Evolutionary conservation across 2,113 vertebrate genomes (phyloP).

Genomic region (Ciconia maguari): DNA sequence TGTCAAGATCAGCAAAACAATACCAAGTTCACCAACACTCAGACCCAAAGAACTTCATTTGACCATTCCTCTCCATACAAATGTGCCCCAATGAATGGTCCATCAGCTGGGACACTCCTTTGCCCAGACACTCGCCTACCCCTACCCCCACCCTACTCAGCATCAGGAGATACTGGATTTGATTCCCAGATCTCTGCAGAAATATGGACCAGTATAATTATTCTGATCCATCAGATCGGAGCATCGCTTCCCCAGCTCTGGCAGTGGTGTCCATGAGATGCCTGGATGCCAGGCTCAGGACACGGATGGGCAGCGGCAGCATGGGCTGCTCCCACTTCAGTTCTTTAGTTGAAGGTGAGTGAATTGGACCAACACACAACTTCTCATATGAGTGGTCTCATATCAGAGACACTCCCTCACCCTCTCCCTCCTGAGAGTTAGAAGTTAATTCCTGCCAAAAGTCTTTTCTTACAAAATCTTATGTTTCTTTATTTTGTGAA

Average conservation of each 20-base stretch:
- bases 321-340: background rate
- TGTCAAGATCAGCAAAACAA: background rate
- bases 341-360: background rate
- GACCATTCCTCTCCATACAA: background rate
- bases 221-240: rapidly evolving
- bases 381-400: rapidly evolving
- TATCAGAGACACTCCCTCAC: background rate
- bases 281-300: background rate
- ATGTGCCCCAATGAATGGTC: background rate
- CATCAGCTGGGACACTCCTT: background rate
- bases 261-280: rapidly evolving
- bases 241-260: background rate
- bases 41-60: background rate
- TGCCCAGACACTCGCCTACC: background rate
- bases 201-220: background rate
- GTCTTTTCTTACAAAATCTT: slow-evolving; percentile 64
- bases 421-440: background rate
- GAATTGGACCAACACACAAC: background rate
- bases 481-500: slow-evolving; percentile 68
- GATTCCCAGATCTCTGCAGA: background rate
- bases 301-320: rapidly evolving
- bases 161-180: background rate
- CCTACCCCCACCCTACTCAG: background rate
- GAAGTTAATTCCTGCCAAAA: slow-evolving; percentile 55
- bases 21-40: background rate